A percentile compares a stretch with the other conserved stretches of the same genome.
Evolutionary conservation across 2,113 vertebrate species (phyloP).

Genomic region (Phrynosoma blainvillii): DNA sequence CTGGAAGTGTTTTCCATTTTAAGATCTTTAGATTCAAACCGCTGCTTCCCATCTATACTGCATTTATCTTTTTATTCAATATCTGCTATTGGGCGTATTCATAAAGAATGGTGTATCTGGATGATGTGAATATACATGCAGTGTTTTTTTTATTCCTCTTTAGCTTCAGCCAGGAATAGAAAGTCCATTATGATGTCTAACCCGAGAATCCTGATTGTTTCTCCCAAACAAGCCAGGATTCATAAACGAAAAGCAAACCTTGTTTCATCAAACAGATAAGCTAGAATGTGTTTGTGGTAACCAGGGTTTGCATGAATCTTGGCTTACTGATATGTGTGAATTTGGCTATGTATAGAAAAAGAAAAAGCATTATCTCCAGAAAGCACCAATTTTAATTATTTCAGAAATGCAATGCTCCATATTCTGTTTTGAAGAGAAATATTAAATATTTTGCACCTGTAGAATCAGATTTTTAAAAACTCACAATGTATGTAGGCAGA

Average conservation of each 20-base stretch:
- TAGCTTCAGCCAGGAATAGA: not conserved
- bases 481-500: not conserved
- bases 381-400: constrained; percentile 5
- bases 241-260: not conserved
- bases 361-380: not conserved
- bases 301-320: not conserved
- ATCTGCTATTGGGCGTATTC: not conserved
- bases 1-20: not conserved
- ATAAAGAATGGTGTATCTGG: too few relatives aligned
- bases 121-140: too few relatives aligned
- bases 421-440: constrained; percentile 24
- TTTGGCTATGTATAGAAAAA: not conserved
- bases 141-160: not conserved
- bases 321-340: not conserved
- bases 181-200: too few relatives aligned
- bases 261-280: too few relatives aligned
- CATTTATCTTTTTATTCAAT: not conserved
- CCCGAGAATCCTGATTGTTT: not conserved
- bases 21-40: too few relatives aligned
- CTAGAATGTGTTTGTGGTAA: too few relatives aligned
- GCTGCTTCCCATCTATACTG: too few relatives aligned
- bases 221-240: not conserved
- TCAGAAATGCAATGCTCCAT: not conserved
- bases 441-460: fast-evolving
- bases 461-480: not conserved